phyloP scores from a whole-genome alignment of 2,113 vertebrate species.

The Menura novaehollandiae region DNA sequence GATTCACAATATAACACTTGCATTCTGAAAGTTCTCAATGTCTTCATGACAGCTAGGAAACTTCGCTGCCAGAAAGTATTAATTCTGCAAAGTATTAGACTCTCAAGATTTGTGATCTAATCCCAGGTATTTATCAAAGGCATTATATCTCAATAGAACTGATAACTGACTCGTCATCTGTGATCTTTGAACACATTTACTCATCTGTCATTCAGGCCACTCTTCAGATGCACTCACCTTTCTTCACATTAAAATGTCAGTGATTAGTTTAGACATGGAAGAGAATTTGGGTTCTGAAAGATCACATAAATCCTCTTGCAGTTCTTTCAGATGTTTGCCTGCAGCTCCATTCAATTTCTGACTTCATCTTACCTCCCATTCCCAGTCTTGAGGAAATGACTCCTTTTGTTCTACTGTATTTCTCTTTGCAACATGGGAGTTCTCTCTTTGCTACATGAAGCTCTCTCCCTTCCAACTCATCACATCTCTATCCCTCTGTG shows the following conservation, averaged over 20 bases:
- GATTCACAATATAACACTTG: no score
- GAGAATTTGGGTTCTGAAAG: background rate
- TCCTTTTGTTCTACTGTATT: background rate
- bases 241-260: background rate
- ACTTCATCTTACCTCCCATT: background rate
- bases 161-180: background rate
- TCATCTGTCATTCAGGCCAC: background rate
- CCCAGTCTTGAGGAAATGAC: background rate
- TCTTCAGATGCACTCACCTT: background rate
- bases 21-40: background rate
- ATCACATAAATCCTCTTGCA: background rate
- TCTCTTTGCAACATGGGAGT: background rate
- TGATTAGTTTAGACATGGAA: background rate
- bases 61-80: background rate
- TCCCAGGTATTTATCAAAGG: background rate
- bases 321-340: background rate
- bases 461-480: background rate
- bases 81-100: background rate
- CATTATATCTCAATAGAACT: background rate
- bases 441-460: background rate
- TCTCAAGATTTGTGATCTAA: background rate
- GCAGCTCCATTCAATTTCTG: background rate
- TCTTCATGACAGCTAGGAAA: background rate
- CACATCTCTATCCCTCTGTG: background rate
- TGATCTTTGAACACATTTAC: background rate